Evolutionary conservation across 2,888 invertebrate species (phyloP), one percentile per base, ranked within the genome.

Genomic region (Halictus quadricinctus): DNA sequence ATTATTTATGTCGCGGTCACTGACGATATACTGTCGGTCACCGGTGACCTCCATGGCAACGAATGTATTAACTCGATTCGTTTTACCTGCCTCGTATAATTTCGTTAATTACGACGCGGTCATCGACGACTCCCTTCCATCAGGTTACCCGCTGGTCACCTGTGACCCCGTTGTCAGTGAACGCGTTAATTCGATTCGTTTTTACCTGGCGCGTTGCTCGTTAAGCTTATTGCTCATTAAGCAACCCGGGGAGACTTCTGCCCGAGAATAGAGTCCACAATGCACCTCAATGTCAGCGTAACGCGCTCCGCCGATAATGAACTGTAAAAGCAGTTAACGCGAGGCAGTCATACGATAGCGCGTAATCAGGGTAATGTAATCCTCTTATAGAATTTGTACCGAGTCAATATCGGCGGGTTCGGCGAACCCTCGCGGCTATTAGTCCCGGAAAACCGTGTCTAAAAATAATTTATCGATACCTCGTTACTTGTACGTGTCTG

Each of bases 301-400:
- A 86, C 85, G 79, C 64, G 79, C 72, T 58, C 50, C 43, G 81
- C 46, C 69, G 78, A 75, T 86, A 81, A 86, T 79, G 81, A 86
- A 81, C 81, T 15, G 60, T 46, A 48, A 85, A 60, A 76, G 66
- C 74, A 77, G 85, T 25, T 76, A 76, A 86, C 69, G 72, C 41
- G 70, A 72, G 46, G 72, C n/a, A 69, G 60, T 74, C 41, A 12
- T 41, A 54, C 36, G 77, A 78, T 72, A 80, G 7, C 46, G 12
- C 13, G 54, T 79, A 84, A 84, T 75, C 66, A 80, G 80, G 54
- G 54, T 78, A 84, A 85, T 76, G 58, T 78, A 78, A 85, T 85
- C 80, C 72, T 80, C 64, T 81, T 80, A 77, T 13, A 77, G 66
- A 79, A 76, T 72, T 72, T 64, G 48, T 76, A 72, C 25, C 66